These are phyloP conservation scores for Cryptus viduatorius DNA, from an alignment of 2,888 invertebrate species.

Conservation along the genomic window DNA sequence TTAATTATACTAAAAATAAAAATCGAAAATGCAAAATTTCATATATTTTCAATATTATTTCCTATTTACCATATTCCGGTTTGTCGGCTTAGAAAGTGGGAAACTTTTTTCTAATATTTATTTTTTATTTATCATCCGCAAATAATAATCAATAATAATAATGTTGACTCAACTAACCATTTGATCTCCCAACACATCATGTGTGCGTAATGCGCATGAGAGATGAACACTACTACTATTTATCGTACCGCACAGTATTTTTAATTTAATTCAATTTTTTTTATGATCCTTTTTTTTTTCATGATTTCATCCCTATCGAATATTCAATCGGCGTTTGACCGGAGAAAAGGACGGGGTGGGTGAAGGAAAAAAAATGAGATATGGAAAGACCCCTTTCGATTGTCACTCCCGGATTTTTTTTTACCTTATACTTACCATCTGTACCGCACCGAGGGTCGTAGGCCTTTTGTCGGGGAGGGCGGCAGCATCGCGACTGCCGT, in stretches of 20 bases:
- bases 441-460: conserved; percentile 60
- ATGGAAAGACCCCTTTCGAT: conserved; percentile 59
- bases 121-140: too few relatives aligned
- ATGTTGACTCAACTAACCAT: too few relatives aligned
- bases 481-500: conserved; percentile 40
- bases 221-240: neutral
- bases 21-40: too few relatives aligned
- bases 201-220: conserved; percentile 30
- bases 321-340: conserved; percentile 48
- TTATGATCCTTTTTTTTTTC: conserved; percentile 16
- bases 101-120: too few relatives aligned
- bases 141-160: too few relatives aligned
- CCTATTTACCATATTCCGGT: too few relatives aligned
- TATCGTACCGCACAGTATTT: conserved; percentile 1
- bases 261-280: conserved; percentile 57
- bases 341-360: conserved; percentile 33
- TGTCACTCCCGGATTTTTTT: conserved; percentile 55
- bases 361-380: conserved; percentile 44
- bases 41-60: too few relatives aligned
- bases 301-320: conserved; percentile 42
- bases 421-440: conserved; percentile 52
- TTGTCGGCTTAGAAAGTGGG: too few relatives aligned
- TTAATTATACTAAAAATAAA: too few relatives aligned
- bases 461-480: conserved; percentile 56
- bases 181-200: too few relatives aligned